Evolutionary conservation across 2,797 vertebrate genomes (phyloP).

Genomic region (Crax fasciolata): DNA sequence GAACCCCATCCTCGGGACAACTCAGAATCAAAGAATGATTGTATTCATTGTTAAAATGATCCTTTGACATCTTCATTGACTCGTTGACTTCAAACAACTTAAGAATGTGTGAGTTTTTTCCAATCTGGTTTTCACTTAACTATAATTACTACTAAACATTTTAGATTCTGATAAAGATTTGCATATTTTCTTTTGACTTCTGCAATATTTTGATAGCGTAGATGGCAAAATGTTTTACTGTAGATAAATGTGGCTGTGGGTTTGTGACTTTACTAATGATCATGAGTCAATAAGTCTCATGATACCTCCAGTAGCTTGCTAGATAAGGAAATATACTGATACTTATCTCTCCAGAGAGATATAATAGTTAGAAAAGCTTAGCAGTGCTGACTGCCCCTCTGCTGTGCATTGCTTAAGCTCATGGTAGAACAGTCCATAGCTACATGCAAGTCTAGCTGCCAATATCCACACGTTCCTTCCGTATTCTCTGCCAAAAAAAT

Average conservation of each 20-base stretch:
- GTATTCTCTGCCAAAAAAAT: background rate
- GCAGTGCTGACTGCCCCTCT: background rate
- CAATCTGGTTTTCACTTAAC: slow-evolving; percentile 12
- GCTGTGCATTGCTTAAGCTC: background rate
- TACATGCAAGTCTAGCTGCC: slow-evolving; percentile 6
- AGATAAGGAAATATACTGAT: slow-evolving; percentile 50
- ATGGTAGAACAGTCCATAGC: background rate
- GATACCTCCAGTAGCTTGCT: slow-evolving; percentile 43
- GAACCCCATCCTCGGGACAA: background rate
- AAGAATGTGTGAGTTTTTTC: background rate
- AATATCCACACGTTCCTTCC: background rate
- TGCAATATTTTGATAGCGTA: slow-evolving; percentile 64
- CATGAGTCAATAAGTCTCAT: slow-evolving; percentile 70
- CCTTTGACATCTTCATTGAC: background rate
- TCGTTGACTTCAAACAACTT: background rate
- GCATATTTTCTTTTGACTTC: slow-evolving; percentile 42
- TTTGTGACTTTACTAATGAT: slow-evolving; percentile 51
- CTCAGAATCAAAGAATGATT: background rate
- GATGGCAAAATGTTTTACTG: slow-evolving; percentile 53
- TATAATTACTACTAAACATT: slow-evolving; percentile 5
- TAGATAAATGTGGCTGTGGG: slow-evolving; percentile 62
- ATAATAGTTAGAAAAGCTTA: background rate
- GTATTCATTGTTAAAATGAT: background rate
- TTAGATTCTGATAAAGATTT: slow-evolving; percentile 8
- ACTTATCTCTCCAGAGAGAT: slow-evolving; percentile 34